Evolutionary conservation across 2,797 vertebrate species (phyloP), one percentile per base, ranked within the genome.

Genomic region (Rhynchonycteris naso): DNA sequence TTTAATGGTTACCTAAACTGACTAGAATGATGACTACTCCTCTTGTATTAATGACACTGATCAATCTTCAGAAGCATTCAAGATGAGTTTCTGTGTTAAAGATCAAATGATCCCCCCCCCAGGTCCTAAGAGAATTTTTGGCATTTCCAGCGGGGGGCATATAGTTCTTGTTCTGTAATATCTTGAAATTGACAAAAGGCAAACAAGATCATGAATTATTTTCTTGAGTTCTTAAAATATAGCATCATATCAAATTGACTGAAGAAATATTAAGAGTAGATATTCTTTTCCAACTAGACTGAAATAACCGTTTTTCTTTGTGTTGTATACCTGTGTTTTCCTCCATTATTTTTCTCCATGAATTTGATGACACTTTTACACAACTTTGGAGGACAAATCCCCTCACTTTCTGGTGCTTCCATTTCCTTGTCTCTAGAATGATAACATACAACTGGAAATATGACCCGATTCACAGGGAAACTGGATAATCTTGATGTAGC

Each of bases 341-440:
- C 24, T 61, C 43, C 33, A 30, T 90, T 72, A 78, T 52, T 82
- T 82, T 52, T 2, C 38, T 43, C 54, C 38, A 59, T 66, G 65
- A 93, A 74, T 59, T 72, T 84, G 88, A 82, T 80, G 88, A 84
- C 1, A 83, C 78, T 88, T 91, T 82, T n/a, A 58, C 59, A 78
- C 52, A 84, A 66, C 43, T 88, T 61, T 80, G 24, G 38, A 91
- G 33, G 84, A 52, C 61, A 88, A 88, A 68, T 58, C 28, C 58
- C 69, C 68, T 61, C 35, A 35, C 5, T 72, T 94, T 88, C 66
- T 68, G 59, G 33, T 35, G 15, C 38, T 80, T 61, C 43, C 26
- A 61, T 80, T 94, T 92, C 15, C 58, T 79, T 78, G 71, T 30
- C 71, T 91, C n/a, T 72, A 87, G 82, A 82, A 76, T 91, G 69